Conservation (phyloP, 2,797 vertebrate species). For the Chaetodon trifasciatus region DNA sequence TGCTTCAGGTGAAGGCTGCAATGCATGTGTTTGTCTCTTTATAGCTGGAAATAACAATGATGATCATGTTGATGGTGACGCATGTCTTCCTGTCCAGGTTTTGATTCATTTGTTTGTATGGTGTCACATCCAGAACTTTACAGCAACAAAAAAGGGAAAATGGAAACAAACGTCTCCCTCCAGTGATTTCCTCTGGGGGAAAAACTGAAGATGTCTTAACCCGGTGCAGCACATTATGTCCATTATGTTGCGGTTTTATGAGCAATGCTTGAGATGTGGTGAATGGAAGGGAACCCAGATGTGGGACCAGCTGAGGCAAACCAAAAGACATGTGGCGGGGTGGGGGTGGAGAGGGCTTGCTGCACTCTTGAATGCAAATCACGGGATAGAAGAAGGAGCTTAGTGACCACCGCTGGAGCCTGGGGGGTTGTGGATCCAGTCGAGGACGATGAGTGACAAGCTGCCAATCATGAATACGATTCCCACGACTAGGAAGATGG, state of each 20-base stretch:
- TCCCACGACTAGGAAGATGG: constrained; percentile 92
- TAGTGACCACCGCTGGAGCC: constrained; percentile 90
- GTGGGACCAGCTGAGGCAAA: constrained; percentile 5
- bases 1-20: constrained; percentile 33
- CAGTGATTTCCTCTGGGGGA: constrained; percentile 48
- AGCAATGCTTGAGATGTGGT: constrained; percentile 17
- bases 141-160: constrained; percentile 30
- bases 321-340: not conserved
- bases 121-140: constrained; percentile 52
- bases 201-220: constrained; percentile 33
- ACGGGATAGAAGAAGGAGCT: constrained; percentile 40
- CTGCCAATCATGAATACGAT: constrained; percentile 96
- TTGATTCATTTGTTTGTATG: constrained; percentile 30
- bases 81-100: constrained; percentile 9
- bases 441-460: constrained; percentile 93
- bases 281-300: constrained; percentile 14
- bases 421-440: constrained; percentile 94
- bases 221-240: constrained; percentile 37
- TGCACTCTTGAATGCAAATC: constrained; percentile 42
- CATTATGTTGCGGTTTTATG: constrained; percentile 20
- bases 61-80: constrained; percentile 8
- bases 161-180: constrained; percentile 32
- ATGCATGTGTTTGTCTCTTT: constrained; percentile 33
- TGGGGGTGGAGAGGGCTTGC: not conserved
- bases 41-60: constrained; percentile 29